Evolutionary conservation across 2,797 vertebrate species (phyloP).

Genomic region (Rhynchonycteris naso): DNA sequence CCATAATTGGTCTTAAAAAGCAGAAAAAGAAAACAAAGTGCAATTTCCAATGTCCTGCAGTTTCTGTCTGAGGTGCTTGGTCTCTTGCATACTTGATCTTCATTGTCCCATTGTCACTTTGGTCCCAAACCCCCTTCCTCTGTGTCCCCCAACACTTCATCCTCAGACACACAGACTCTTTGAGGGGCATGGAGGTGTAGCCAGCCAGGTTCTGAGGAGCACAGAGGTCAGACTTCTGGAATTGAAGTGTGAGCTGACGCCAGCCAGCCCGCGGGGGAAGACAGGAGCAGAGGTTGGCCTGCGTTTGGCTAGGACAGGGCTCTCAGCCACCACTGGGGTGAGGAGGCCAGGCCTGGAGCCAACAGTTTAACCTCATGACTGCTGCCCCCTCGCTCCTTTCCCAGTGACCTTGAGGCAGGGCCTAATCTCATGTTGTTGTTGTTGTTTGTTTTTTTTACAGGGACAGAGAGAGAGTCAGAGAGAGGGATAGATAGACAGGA

Average conservation of each 20-base stretch:
- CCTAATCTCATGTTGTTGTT: background rate
- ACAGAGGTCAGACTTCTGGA: background rate
- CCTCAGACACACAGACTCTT: background rate
- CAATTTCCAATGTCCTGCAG: background rate
- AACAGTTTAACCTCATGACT: background rate
- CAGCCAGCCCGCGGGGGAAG: too few relatives aligned
- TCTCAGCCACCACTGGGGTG: background rate
- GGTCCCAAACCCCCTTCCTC: background rate
- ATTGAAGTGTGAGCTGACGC: background rate
- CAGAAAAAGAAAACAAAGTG: background rate
- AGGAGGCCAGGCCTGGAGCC: background rate
- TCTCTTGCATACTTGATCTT: background rate
- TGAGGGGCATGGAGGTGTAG: background rate
- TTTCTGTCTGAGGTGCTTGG: background rate
- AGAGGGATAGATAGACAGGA: too few relatives aligned
- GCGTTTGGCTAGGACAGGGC: background rate
- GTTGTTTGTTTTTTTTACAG: too few relatives aligned
- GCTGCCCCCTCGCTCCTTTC: background rate
- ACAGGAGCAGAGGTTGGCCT: fast-evolving
- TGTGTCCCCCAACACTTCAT: background rate
- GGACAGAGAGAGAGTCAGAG: too few relatives aligned
- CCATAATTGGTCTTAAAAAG: background rate
- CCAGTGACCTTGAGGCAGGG: background rate
- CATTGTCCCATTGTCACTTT: background rate
- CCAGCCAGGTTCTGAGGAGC: background rate